Evolutionary conservation across 2,797 vertebrate species (phyloP), one percentile per base, ranked within the genome.

Genomic region (Acanthiza pusilla): DNA sequence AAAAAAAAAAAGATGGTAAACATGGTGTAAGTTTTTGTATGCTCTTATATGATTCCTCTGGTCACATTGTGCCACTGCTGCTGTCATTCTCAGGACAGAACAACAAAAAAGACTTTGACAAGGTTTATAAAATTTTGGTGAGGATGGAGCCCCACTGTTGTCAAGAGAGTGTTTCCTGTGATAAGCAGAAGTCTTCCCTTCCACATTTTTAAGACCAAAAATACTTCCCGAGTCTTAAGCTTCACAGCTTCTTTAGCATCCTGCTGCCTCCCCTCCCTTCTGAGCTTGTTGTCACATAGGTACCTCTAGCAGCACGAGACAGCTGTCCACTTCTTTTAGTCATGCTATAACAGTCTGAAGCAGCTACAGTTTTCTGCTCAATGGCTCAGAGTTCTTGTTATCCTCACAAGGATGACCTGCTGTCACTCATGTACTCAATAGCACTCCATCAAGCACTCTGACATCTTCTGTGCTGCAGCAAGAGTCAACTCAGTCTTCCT

Each of bases 301-400:
- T 70, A 66, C 62, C 55, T 20, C 18, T 26, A 63, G 75, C 40
- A 91, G 78, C 42, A 66, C 15, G 82, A 71, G 78, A 85, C 60
- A 93, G 51, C 67, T 94, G 72, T 95, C 89, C 26, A 45, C n/a
- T 85, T 77, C 60, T 80, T 94, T 94, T 80, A 89, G 55, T 94
- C 60, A 63, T 60, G 57, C 30, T 50, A 10, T 29, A 58, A 51
- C 8, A 75, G 51, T 58, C 68, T 85, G 78, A 91, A 47, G 50
- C 11, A 66, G n/a, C 27, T 66, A 4, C 61, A 50, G 40, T n/a
- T 85, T 45, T 76, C 75, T 87, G n/a, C 60, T 76, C 7, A 1
- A 43, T 1, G 3, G 36, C 43, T 83, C 36, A 32, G 89, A 53
- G 58, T 29, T 82, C 40, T 43, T 67, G 26, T 48, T 88, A 55